These are phyloP conservation scores for Aplocera efformata DNA, from an alignment of 2,888 invertebrate species.

Conservation along the genomic window DNA sequence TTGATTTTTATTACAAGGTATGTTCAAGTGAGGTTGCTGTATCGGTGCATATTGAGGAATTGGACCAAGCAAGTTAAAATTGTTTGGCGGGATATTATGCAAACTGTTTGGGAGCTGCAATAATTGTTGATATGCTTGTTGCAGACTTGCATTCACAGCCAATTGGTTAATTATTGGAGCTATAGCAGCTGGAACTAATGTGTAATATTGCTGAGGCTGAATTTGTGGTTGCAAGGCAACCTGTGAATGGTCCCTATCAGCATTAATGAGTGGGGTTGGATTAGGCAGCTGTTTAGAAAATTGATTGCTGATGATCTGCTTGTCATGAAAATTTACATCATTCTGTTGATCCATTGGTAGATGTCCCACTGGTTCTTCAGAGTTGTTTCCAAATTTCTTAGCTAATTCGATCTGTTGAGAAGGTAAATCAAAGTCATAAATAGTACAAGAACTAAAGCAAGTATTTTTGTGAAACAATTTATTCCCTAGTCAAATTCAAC, in stretches of 20 bases:
- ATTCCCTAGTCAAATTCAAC: no score
- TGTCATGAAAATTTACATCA: conserved; percentile 27
- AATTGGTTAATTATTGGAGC: neutral
- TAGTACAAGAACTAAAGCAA: no score
- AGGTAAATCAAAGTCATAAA: neutral
- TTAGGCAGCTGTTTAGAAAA: conserved; percentile 28
- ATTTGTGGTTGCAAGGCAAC: neutral
- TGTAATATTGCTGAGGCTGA: conserved; percentile 2
- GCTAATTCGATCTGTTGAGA: conserved; percentile 40
- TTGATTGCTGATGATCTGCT: conserved; percentile 38
- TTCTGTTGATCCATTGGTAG: conserved; percentile 35
- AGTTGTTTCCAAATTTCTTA: conserved; percentile 29
- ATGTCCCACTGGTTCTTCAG: conserved; percentile 49
- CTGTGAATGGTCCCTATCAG: conserved; percentile 3
- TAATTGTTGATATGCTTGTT: conserved; percentile 4
- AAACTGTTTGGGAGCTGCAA: conserved; percentile 1
- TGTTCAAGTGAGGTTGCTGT: neutral
- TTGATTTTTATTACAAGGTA: neutral
- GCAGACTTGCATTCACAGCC: neutral
- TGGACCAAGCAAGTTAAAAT: no score
- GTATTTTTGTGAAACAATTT: no score
- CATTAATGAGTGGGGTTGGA: no score
- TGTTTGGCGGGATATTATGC: neutral
- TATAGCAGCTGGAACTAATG: conserved; percentile 5
- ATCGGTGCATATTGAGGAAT: neutral